These are phyloP conservation scores for Chymomyza caudatula DNA, from an alignment of 2,888 invertebrate genomes.

Conservation along the genomic window DNA sequence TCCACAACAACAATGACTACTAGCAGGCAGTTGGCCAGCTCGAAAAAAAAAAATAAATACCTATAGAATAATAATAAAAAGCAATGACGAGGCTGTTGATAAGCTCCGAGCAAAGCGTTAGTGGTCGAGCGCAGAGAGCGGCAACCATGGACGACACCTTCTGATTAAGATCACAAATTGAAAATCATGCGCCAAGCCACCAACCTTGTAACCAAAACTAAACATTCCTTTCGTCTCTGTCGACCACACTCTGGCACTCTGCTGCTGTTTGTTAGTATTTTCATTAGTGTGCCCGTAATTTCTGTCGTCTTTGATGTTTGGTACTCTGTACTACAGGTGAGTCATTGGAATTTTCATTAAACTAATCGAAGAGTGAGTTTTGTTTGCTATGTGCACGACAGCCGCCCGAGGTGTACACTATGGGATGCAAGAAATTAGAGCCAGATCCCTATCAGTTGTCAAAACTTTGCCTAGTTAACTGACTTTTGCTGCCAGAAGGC, in stretches of 20 bases:
- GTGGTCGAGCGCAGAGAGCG: background rate
- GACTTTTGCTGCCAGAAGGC: background rate
- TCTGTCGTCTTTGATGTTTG: background rate
- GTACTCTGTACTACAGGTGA: background rate
- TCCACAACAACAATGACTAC: slow-evolving; percentile 45
- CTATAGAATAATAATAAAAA: slow-evolving; percentile 6
- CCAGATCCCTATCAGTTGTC: background rate
- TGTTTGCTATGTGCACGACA: background rate
- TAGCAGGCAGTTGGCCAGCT: slow-evolving; percentile 60
- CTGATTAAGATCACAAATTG: slow-evolving; percentile 76
- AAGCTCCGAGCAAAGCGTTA: background rate
- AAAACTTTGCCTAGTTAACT: background rate
- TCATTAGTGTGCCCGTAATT: slow-evolving; percentile 49
- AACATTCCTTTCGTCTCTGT: slow-evolving; percentile 37
- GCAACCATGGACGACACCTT: slow-evolving; percentile 65
- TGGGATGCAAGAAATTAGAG: background rate
- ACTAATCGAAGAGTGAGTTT: slow-evolving; percentile 45
- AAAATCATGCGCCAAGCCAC: slow-evolving; percentile 57
- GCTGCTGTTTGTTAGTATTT: slow-evolving; percentile 44
- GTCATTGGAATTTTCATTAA: slow-evolving; percentile 50
- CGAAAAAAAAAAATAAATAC: slow-evolving; percentile 12
- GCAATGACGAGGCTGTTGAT: slow-evolving; percentile 2
- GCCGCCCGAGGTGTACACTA: background rate
- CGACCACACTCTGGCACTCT: too few species aligned
- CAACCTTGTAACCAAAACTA: slow-evolving; percentile 14